These are phyloP conservation scores for Adrianichthys oophorus DNA, from an alignment of 2,797 vertebrate species.

Conservation along the genomic window DNA sequence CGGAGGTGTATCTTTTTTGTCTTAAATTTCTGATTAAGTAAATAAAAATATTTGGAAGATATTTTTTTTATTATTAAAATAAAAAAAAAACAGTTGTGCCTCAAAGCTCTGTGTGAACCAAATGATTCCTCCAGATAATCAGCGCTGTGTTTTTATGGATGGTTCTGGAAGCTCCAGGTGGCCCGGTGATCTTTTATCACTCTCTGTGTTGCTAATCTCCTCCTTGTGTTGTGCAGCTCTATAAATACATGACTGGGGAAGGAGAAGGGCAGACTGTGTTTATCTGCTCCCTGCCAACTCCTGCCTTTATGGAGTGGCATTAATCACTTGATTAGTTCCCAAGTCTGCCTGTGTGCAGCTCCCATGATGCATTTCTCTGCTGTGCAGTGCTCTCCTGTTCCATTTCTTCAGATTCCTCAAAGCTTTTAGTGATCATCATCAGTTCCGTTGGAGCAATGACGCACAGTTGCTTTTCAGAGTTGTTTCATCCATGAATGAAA, in stretches of 20 bases:
- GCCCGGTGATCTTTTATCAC: constrained; percentile 66
- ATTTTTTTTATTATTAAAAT: not conserved
- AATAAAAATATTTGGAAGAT: no score
- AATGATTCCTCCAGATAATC: constrained; percentile 8
- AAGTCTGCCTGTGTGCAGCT: constrained; percentile 48
- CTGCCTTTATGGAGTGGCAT: constrained; percentile 73
- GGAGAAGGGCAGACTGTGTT: constrained; percentile 70
- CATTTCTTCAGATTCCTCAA: constrained; percentile 3
- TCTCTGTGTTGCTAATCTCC: constrained; percentile 60
- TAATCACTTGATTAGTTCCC: constrained; percentile 77
- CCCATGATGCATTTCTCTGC: constrained; percentile 62
- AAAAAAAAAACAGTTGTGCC: not conserved
- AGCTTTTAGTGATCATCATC: constrained; percentile 4
- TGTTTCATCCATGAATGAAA: constrained; percentile 35
- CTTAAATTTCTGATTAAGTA: no score
- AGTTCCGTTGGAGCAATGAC: constrained; percentile 41
- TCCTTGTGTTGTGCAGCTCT: constrained; percentile 59
- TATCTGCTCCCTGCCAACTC: constrained; percentile 72
- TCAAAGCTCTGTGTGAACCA: constrained; percentile 3
- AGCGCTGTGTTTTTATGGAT: constrained; percentile 32
- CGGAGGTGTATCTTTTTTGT: not conserved
- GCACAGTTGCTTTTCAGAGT: constrained; percentile 28
- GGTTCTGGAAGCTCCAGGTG: constrained; percentile 61
- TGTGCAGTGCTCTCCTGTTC: constrained; percentile 36
- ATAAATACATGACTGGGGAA: constrained; percentile 67